phyloP scores from a whole-genome alignment of 2,888 invertebrate genomes.

The Papilio elwesi region DNA sequence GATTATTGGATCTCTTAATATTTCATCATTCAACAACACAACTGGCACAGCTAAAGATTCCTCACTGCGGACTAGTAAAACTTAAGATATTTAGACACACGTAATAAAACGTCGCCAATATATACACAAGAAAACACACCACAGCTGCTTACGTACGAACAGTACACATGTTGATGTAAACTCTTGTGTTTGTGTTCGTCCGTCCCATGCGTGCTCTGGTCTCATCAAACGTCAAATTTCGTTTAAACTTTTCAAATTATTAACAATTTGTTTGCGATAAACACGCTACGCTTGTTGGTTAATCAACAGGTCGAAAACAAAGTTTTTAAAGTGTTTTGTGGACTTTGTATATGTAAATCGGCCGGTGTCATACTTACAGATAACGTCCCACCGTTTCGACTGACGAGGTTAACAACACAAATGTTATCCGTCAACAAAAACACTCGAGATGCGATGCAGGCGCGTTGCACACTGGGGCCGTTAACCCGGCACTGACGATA shows the following conservation, averaged over 20 bases:
- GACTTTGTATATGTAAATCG: constrained; percentile 70
- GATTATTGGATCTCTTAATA: background rate
- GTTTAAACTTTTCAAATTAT: constrained; percentile 48
- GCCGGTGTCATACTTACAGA: constrained; percentile 83
- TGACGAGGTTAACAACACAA: constrained; percentile 76
- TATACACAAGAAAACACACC: constrained; percentile 39
- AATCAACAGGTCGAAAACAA: constrained; percentile 56
- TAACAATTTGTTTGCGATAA: constrained; percentile 41
- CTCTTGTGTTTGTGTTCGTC: constrained; percentile 49
- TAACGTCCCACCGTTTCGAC: constrained; percentile 72
- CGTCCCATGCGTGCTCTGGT: constrained; percentile 53
- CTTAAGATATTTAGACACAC: constrained; percentile 42
- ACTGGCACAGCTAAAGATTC: constrained; percentile 27
- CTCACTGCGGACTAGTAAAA: constrained; percentile 31
- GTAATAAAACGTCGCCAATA: constrained; percentile 48
- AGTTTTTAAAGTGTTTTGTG: constrained; percentile 47
- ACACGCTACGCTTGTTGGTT: constrained; percentile 47
- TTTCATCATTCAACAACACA: constrained; percentile 28
- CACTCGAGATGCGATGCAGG: constrained; percentile 78
- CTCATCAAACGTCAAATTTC: constrained; percentile 53
- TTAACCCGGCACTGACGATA: constrained; percentile 77
- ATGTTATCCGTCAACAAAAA: constrained; percentile 80
- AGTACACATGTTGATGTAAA: constrained; percentile 43
- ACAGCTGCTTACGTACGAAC: constrained; percentile 49
- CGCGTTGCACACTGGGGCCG: constrained; percentile 79